Evolutionary conservation across 2,888 invertebrate species (phyloP), one percentile per base, ranked within the genome.

Genomic region (Stegana nigrithorax): DNA sequence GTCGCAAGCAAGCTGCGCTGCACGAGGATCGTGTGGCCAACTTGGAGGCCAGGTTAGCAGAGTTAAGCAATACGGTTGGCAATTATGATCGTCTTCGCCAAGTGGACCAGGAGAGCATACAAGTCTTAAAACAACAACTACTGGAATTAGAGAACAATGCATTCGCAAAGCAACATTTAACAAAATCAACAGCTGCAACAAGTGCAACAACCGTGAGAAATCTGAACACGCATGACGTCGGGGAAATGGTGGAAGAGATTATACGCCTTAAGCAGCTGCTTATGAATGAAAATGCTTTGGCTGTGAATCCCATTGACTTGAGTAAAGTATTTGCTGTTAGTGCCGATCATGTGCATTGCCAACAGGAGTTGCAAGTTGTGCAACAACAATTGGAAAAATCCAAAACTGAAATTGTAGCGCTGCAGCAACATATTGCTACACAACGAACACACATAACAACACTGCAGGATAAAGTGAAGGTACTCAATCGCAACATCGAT

Each of bases 1-100:
- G 92, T 0, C 88, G 90, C 56, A 88, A 89, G 68, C 87, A 90
- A 36, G 91, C 91, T 63, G 89, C 90, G 0, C 87, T 90, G 2
- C 92, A 93, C 71, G 95, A 95, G 81, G 90, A 92, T 61, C 87
- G 94, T 64, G 93, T 94, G 0, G 91, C 91, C 0, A 88, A 90
- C 55, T 87, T 95, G 57, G 95, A 95, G 84, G 88, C 90, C 3
- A 89, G 90, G 67, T 83, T 95, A 17, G 92, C 94, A 0, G 94
- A 95, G 78, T 84, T 95, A 26, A 94, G 94, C 0, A 89, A 90
- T 60, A 91, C 91, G 0, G 90, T 95, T 2, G 94, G 94, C 0
- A 89, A 89, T 65, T 93, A 94, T 75, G 94, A 95, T 80, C 86
- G 91, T 61, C 83, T 91, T 7, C 85, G 92, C 2, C 89, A 91